phyloP scores from a whole-genome alignment of 2,888 invertebrate genomes.

The Papilio protenor region DNA sequence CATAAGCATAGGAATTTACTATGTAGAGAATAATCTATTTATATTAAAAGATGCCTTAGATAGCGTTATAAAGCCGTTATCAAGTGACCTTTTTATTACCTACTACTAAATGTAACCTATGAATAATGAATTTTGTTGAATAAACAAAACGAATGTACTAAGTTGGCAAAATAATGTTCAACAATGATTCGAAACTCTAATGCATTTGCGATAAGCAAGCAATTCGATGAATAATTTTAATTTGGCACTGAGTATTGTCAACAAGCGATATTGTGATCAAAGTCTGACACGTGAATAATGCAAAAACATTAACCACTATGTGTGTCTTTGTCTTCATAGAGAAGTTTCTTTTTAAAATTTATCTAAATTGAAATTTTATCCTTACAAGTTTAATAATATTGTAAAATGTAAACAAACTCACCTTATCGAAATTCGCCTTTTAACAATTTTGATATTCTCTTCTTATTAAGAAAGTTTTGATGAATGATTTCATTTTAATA shows the following conservation, averaged over 20 bases:
- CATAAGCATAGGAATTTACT: background rate
- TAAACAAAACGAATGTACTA: background rate
- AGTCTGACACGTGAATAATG: slow-evolving; percentile 23
- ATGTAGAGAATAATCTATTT: slow-evolving; percentile 52
- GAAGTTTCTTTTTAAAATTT: background rate
- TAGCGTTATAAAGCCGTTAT: slow-evolving; percentile 60
- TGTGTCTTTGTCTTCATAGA: too few species aligned
- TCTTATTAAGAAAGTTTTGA: slow-evolving; percentile 8
- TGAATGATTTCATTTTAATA: slow-evolving; percentile 21
- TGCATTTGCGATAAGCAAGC: background rate
- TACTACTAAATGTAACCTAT: slow-evolving; percentile 59
- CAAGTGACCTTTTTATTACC: slow-evolving; percentile 55
- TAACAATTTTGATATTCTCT: background rate
- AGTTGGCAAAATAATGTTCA: background rate
- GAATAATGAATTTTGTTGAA: slow-evolving; percentile 40
- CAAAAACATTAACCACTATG: slow-evolving; percentile 35
- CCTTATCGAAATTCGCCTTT: background rate
- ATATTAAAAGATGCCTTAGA: slow-evolving; percentile 54
- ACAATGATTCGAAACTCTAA: background rate
- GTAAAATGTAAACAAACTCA: background rate
- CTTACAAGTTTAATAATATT: background rate
- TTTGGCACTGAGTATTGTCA: slow-evolving; percentile 27
- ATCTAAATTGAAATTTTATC: background rate
- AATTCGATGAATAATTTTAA: slow-evolving; percentile 6
- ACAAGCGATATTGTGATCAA: slow-evolving; percentile 21